Evolutionary conservation across 2,113 vertebrate genomes (phyloP), one percentile per base, ranked within the genome.

Genomic region (Psilopogon haemacephalus): DNA sequence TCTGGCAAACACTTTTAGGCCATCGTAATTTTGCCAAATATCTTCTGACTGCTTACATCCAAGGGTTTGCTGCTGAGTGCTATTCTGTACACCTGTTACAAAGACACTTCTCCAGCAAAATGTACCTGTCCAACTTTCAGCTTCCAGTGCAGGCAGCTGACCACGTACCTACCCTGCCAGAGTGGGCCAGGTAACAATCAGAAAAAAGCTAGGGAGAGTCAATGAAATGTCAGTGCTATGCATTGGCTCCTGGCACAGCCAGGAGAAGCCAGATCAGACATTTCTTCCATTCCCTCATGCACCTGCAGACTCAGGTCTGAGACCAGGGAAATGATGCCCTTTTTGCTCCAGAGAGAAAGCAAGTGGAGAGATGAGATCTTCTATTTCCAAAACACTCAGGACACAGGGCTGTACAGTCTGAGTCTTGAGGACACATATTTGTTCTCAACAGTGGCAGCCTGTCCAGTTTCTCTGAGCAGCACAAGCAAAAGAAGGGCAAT

Each of bases 371-470:
- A 11, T 0, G 7, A 54, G 26, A 48, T 30, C 46, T 5, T 37
- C 24, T 21, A 1, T 10, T 54, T 15, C 32, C 30, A 69, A 75
- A 82, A 44, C 2, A 37, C 14, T 30, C 68, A 63, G 59, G 69
- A 50, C 44, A 54, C 8, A 18, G 15, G 42, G 48, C 10, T 32
- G 7, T 12, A 20, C 0, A 0, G 10, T 20, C 46, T 1, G 5
- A 62, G 55, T 9, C 35, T 67, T 50, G 12, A 78, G 65, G 65
- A 15, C 23, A 30, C 23, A 24, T 33, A 23, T 24, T 52, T 0
- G 0, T 28, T 65, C 42, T n/a, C 27, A 77, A 15, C 7, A 64
- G 72, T 3, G 6, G 23, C 37, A 71, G 40, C 30, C 11, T 77
- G 23, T 59, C 32, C 33, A 15, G 40, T 50, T 58, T 76, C 44